phyloP scores from a whole-genome alignment of 2,888 invertebrate genomes.

The Eupithecia centaureata region DNA sequence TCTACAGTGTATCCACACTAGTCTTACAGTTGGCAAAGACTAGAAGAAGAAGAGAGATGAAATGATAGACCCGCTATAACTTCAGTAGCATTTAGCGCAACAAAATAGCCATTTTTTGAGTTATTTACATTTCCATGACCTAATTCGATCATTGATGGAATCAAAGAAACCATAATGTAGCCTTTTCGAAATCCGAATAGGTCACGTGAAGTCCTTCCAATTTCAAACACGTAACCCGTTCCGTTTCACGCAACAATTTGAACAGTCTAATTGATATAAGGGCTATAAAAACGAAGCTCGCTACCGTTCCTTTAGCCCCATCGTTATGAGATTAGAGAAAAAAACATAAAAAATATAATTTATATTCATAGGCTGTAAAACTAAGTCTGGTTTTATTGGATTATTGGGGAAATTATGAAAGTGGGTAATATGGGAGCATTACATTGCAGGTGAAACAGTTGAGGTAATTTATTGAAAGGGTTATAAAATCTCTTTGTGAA shows the following conservation, averaged over 20 bases:
- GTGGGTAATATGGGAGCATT: slow-evolving; percentile 31
- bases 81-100: not conserved
- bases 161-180: not conserved
- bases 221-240: slow-evolving; percentile 32
- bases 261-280: slow-evolving; percentile 57
- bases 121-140: slow-evolving; percentile 3
- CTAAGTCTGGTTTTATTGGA: slow-evolving; percentile 40
- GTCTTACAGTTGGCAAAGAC: too few species aligned
- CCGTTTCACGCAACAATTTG: slow-evolving; percentile 37
- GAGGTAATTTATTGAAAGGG: not conserved
- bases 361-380: slow-evolving; percentile 45
- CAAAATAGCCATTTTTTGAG: not conserved
- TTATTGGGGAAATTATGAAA: slow-evolving; percentile 43
- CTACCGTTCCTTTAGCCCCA: slow-evolving; percentile 45
- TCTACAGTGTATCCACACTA: too few species aligned
- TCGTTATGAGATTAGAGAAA: slow-evolving; percentile 63
- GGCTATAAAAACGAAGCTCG: slow-evolving; percentile 51
- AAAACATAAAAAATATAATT: slow-evolving; percentile 45
- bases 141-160: not conserved
- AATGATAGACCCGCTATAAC: not conserved
- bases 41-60: too few species aligned
- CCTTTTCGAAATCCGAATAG: slow-evolving; percentile 11
- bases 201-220: slow-evolving; percentile 25
- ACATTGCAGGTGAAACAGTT: slow-evolving; percentile 13
- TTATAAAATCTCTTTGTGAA: not conserved